Conservation (phyloP, 2,888 invertebrate genomes). For the Pseudoips prasinana region DNA sequence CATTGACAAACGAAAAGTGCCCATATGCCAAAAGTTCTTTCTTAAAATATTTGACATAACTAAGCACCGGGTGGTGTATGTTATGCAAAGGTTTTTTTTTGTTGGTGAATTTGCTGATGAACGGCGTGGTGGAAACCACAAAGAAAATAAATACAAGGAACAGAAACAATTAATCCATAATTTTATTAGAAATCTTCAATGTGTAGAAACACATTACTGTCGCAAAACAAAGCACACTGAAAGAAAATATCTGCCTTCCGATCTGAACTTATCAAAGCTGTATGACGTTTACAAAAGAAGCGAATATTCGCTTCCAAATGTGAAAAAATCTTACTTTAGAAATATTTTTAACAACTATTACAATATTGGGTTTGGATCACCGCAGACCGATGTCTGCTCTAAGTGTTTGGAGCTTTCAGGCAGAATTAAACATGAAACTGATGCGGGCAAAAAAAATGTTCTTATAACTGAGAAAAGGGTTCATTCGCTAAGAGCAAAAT, state of each 20-base stretch:
- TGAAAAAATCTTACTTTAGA: constrained; percentile 25
- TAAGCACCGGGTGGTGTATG: not conserved
- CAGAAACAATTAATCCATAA: constrained; percentile 23
- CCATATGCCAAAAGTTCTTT: constrained; percentile 11
- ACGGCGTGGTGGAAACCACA: not conserved
- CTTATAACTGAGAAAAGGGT: constrained; percentile 29
- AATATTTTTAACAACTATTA: constrained; percentile 30
- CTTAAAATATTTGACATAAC: constrained; percentile 7
- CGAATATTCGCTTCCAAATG: constrained; percentile 2
- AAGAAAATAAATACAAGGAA: not conserved
- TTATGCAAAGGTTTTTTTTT: not conserved
- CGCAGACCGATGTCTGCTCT: constrained; percentile 30
- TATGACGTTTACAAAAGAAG: not conserved
- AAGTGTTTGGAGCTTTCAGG: constrained; percentile 31
- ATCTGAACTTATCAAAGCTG: constrained; percentile 1
- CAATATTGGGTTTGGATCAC: constrained; percentile 34
- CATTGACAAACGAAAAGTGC: constrained; percentile 7
- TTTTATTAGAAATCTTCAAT: constrained; percentile 29
- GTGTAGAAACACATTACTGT: constrained; percentile 26
- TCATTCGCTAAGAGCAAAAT: constrained; percentile 27
- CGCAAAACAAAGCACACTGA: constrained; percentile 9
- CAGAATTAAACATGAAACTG: constrained; percentile 32
- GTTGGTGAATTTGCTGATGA: not conserved
- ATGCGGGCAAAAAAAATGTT: constrained; percentile 18
- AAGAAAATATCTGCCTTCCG: constrained; percentile 5